Evolutionary conservation across 2,888 invertebrate genomes (phyloP), one percentile per base, ranked within the genome.

Genomic region (Chrysodeixis includens): DNA sequence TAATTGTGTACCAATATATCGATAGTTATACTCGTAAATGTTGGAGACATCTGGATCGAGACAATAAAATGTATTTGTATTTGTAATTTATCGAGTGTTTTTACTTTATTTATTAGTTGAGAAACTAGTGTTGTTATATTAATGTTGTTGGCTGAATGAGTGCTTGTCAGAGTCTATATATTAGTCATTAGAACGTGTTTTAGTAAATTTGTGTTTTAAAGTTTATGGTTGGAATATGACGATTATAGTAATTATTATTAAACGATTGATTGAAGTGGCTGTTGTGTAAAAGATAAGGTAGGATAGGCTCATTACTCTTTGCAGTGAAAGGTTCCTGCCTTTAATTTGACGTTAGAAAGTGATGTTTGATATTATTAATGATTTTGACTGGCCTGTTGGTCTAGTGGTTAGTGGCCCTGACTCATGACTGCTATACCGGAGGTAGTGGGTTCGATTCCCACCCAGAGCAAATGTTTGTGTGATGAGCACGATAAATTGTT

Each of bases 1-100:
- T 87, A 85, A 87, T 87, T 83, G 81, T 79, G 56, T 67, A 57
- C 67, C 64, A 68, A 67, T 63, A 74, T 62, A 69, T 73, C 49
- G 59, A 77, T 75, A 49, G 57, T 54, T 46, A 60, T 66, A n/a
- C n/a, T n/a, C n/a, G n/a, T n/a, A 51, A 60, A 78, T 69, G 40
- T 62, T 56, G 71, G 55, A 44, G 64, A 80, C 81, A 78, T 78
- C 75, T 78, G 78, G 81, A 22, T 20, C 18, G 46, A 35, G 26
- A 69, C 75, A 65, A 66, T 78, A 71, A 74, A 74, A 74, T 61
- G 63, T 78, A 68, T 80, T 71, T 61, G 63, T 78, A 68, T 80
- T 71, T 70, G 65, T 66, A 62, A 62, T 77, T 64, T 67, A 62
- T 56, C 66, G 63, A 69, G 32, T 80, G 78, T 74, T 78, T 77